These are phyloP conservation scores for Onychomys torridus DNA, from an alignment of 2,797 vertebrate species.

Conservation along the genomic window DNA sequence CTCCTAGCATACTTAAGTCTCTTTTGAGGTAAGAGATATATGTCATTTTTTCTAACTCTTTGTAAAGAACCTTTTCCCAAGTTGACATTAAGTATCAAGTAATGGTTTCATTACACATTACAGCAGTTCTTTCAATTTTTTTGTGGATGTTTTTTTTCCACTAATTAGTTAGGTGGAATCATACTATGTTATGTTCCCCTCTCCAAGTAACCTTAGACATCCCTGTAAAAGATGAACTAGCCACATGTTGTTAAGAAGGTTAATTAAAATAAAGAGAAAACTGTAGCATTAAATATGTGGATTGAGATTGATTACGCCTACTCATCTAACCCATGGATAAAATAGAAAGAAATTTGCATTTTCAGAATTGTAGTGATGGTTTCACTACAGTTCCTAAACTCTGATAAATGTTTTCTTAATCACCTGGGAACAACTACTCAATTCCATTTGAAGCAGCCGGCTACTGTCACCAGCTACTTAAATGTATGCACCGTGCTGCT, in stretches of 20 bases:
- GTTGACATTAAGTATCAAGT: not conserved
- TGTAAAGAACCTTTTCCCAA: constrained; percentile 18
- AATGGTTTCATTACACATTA: constrained; percentile 33
- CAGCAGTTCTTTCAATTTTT: constrained; percentile 37
- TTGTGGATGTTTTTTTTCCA: not conserved
- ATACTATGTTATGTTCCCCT: not conserved
- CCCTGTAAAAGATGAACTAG: constrained; percentile 27
- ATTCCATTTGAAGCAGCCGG: not conserved
- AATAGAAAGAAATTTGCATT: constrained; percentile 16
- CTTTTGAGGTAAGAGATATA: not conserved
- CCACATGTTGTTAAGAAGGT: constrained; percentile 1
- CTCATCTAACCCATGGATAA: not conserved
- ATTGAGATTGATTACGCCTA: constrained; percentile 16
- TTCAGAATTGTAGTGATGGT: constrained; percentile 4
- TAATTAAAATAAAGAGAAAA: constrained; percentile 60
- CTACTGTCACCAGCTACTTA: not conserved
- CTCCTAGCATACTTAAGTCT: constrained; percentile 13
- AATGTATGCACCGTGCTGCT: not conserved
- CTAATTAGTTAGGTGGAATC: constrained; percentile 45
- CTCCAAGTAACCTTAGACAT: constrained; percentile 7
- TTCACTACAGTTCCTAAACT: not conserved
- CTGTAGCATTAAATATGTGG: not conserved
- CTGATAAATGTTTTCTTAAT: constrained; percentile 23
- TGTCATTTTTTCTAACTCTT: not conserved
- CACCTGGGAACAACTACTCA: not conserved